phyloP scores from a whole-genome alignment of 2,888 invertebrate genomes.

The Ptychoptera contaminata region DNA sequence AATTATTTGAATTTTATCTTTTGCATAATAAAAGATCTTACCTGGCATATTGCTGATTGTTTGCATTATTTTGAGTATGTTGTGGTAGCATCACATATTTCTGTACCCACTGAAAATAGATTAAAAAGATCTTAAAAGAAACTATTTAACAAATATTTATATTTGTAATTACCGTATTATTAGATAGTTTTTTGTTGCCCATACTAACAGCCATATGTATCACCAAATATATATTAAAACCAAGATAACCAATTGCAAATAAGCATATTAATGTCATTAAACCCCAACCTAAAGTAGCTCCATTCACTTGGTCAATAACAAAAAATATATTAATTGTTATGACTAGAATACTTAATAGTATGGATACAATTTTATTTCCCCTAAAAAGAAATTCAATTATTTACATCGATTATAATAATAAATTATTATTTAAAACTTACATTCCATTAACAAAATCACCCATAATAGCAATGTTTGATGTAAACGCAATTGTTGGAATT shows the following conservation, averaged over 20 bases:
- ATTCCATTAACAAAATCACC: conserved; percentile 67
- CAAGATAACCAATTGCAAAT: conserved; percentile 47
- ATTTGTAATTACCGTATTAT: too few species aligned
- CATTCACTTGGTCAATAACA: conserved; percentile 43
- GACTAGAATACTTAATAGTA: conserved; percentile 48
- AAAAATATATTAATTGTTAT: conserved; percentile 69
- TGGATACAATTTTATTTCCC: conserved; percentile 49
- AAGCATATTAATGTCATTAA: conserved; percentile 33
- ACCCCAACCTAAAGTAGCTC: conserved; percentile 29
- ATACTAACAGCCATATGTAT: conserved; percentile 54
- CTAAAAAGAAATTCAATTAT: conserved; percentile 31
- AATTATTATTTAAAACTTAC: conserved; percentile 33
- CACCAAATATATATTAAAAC: conserved; percentile 58
- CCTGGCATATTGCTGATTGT: too few species aligned
- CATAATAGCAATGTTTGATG: conserved; percentile 64
- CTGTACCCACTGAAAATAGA: too few species aligned
- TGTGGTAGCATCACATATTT: too few species aligned
- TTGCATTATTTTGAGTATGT: too few species aligned
- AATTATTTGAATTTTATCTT: too few species aligned
- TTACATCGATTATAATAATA: conserved; percentile 1
- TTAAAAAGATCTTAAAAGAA: too few species aligned
- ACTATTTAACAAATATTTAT: too few species aligned
- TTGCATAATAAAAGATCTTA: too few species aligned
- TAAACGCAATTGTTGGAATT: conserved; percentile 73
- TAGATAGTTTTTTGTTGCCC: conserved; percentile 36